Conservation (phyloP, 2,797 vertebrate species). For the Channallabes apus region DNA sequence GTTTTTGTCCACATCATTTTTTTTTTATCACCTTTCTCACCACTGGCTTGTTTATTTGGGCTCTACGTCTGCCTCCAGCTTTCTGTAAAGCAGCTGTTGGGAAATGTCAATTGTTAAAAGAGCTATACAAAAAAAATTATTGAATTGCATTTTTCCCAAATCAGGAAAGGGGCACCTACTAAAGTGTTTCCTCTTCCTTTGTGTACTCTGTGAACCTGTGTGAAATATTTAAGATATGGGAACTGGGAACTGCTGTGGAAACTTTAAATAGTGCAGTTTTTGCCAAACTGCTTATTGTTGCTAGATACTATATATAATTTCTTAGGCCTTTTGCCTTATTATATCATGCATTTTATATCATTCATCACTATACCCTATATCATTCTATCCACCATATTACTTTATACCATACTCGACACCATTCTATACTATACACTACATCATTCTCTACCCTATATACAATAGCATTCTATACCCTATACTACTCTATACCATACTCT, state of each 20-base stretch:
- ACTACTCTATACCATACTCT: too few relatives aligned
- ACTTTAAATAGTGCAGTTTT: background rate
- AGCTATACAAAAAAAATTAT: background rate
- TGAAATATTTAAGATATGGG: background rate
- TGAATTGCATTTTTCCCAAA: background rate
- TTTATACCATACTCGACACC: too few relatives aligned
- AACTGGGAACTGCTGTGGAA: background rate
- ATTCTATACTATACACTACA: too few relatives aligned
- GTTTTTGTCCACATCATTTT: background rate
- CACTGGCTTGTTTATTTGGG: background rate
- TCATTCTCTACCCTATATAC: too few relatives aligned
- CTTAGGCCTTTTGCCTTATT: background rate
- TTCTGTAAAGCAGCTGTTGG: background rate
- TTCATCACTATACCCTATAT: background rate
- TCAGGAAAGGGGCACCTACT: background rate
- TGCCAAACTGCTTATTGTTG: background rate
- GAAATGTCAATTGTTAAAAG: conserved; percentile 1
- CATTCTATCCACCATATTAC: too few relatives aligned
- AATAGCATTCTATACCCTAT: too few relatives aligned
- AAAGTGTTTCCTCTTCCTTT: background rate
- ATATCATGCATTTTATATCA: background rate
- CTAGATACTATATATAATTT: background rate
- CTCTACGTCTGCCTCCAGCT: background rate
- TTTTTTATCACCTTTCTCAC: background rate
- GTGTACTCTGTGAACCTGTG: background rate